Base-by-base conservation (phyloP, 2,888 invertebrate genomes). In the Apodemia zela region DNA sequence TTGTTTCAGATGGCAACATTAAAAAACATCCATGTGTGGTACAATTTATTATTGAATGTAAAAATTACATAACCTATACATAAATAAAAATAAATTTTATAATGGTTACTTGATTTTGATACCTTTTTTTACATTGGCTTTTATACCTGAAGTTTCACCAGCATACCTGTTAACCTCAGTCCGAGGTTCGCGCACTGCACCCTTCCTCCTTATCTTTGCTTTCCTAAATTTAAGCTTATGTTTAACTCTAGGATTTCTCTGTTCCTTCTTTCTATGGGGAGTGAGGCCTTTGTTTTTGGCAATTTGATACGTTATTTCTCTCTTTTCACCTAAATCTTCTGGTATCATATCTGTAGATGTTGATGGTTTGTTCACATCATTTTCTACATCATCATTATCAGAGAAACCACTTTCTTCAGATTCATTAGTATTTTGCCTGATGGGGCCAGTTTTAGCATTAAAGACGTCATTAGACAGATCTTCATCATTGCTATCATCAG, bases 271-370 rank as follows among this genome's bases (percentile, higher is more conserved):
- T 69, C 98, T 94, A 72, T 95, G 94, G 0, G 98, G 97, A 47
- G 96, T 98, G 18, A 99, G 92, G 17, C 99, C 99, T 85, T 98
- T 98, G 80, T 99, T 99, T 85, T 99, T 99, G 21, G 96, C 95
- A 79, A 99, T 99, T 93, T 98, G 94, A 81, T 98, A 97, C 2
- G 97, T 98, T 69, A 98, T 98, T 62, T 94, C 94, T 73, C 98
- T 93, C 78, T 97, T 98, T 61, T 92, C 94, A 47, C 76, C 84
- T 1, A 83, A 71, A 59, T 87, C 88, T 59, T 81, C 84, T 45
- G 79, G 65, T 54, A 81, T 75, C 47, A 83, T 65, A 62, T 74
- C 73, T 63, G 78, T 72, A 68, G 82, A 84, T 71, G 83, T 82
- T 64, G 87, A 85, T 60, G 86, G 82, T 71, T 82, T 84, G 67